Conservation (phyloP, 2,113 vertebrate species). For the Elachura formosa region DNA sequence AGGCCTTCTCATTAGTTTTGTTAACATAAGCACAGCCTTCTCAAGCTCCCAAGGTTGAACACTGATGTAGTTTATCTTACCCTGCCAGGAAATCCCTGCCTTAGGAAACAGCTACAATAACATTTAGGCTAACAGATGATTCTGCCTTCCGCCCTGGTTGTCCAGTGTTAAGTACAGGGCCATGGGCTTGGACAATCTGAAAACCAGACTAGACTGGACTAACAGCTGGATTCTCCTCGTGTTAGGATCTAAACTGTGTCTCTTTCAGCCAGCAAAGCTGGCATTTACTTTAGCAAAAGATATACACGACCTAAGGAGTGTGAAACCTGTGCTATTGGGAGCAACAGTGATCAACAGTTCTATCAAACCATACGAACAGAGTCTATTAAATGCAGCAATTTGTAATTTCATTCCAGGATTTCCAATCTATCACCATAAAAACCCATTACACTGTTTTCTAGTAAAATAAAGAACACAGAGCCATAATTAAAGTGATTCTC, state of each 20-base stretch:
- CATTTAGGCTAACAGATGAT: neutral
- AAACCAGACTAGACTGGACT: neutral
- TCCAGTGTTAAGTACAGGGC: neutral
- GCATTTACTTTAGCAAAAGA: neutral
- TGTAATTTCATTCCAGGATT: neutral
- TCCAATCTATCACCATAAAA: neutral
- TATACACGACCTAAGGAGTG: neutral
- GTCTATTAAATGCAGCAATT: neutral
- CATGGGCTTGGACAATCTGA: neutral
- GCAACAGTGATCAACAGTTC: neutral
- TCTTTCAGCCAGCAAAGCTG: neutral
- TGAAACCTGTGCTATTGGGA: neutral
- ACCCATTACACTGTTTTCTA: neutral
- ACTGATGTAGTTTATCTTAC: neutral
- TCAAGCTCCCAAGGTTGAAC: neutral
- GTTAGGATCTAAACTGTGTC: neutral
- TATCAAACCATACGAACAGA: neutral
- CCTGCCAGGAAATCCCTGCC: neutral
- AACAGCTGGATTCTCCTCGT: neutral
- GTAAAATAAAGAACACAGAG: neutral
- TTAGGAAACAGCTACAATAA: neutral
- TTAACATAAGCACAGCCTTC: neutral
- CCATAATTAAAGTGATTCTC: neutral
- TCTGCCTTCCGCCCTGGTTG: neutral
- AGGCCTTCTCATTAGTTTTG: neutral